Evolutionary conservation across 2,888 invertebrate species (phyloP).

Genomic region (Lapara coniferarum): DNA sequence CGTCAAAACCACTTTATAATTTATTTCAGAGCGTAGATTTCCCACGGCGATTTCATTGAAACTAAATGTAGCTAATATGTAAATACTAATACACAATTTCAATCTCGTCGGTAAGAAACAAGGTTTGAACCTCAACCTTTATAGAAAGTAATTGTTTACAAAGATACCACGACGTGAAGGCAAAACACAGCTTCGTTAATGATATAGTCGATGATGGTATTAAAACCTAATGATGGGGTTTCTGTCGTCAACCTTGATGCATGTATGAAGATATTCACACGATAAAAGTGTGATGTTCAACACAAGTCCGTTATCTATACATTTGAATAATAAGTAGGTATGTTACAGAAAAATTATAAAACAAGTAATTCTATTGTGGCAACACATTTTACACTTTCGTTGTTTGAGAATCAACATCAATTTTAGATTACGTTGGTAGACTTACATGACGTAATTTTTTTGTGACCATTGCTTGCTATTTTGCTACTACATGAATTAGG

Average conservation of each 20-base stretch:
- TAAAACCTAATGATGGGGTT: conserved; percentile 27
- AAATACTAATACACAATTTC: conserved; percentile 15
- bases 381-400: conserved; percentile 19
- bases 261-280: conserved; percentile 33
- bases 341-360: conserved; percentile 44
- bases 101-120: conserved; percentile 6
- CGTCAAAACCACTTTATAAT: background rate
- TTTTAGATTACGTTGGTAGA: conserved; percentile 1
- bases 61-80: conserved; percentile 11
- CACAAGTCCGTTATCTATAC: conserved; percentile 37
- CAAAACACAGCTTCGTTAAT: conserved; percentile 13
- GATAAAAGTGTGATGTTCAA: conserved; percentile 31
- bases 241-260: conserved; percentile 30
- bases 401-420: conserved; percentile 38
- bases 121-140: conserved; percentile 17
- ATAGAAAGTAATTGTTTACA: conserved; percentile 20
- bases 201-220: conserved; percentile 9
- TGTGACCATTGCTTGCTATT: background rate
- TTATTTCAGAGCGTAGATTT: conserved; percentile 12
- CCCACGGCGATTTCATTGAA: conserved; percentile 16
- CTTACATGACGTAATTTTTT: background rate
- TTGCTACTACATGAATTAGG: background rate
- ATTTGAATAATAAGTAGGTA: conserved; percentile 49
- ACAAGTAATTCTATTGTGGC: conserved; percentile 37
- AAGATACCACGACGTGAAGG: background rate